Evolutionary conservation across 2,113 vertebrate genomes (phyloP).

Genomic region (Barnardius zonarius): DNA sequence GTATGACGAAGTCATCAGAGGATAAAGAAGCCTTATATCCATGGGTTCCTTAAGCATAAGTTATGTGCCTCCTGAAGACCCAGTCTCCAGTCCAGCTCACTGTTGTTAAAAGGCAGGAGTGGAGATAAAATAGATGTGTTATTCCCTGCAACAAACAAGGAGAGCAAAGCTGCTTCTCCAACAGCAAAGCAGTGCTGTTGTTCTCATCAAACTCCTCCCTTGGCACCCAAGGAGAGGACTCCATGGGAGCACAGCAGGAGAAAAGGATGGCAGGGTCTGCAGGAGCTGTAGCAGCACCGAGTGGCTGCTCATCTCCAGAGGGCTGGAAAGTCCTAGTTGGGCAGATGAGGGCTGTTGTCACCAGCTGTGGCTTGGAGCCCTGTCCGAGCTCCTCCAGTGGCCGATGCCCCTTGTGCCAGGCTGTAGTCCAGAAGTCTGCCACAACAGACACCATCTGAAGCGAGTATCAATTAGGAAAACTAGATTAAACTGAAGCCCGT

Average conservation of each 20-base stretch:
- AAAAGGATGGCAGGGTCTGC: not conserved
- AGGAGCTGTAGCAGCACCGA: not conserved
- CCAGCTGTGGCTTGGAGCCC: not conserved
- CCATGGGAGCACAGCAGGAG: accelerated
- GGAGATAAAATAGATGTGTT: not conserved
- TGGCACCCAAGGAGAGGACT: not conserved
- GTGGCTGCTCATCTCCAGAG: not conserved
- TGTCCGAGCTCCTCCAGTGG: not conserved
- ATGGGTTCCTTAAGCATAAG: not conserved
- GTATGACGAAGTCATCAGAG: not conserved
- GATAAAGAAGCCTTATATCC: not conserved
- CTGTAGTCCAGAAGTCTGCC: not conserved
- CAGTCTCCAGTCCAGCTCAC: not conserved
- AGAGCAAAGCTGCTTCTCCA: not conserved
- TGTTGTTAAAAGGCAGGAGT: not conserved
- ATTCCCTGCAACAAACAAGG: not conserved
- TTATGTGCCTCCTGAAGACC: not conserved
- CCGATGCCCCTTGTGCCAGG: not conserved
- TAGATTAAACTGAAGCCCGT: not conserved
- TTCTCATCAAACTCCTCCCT: not conserved
- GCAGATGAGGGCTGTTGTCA: not conserved
- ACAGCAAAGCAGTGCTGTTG: not conserved
- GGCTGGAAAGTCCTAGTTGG: not conserved
- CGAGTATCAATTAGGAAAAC: not conserved
- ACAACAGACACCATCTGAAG: not conserved